Evolutionary conservation across 1,140 invertebrate species (phyloP), one percentile per base, ranked within the genome.

Genomic region (Drosophila insularis): DNA sequence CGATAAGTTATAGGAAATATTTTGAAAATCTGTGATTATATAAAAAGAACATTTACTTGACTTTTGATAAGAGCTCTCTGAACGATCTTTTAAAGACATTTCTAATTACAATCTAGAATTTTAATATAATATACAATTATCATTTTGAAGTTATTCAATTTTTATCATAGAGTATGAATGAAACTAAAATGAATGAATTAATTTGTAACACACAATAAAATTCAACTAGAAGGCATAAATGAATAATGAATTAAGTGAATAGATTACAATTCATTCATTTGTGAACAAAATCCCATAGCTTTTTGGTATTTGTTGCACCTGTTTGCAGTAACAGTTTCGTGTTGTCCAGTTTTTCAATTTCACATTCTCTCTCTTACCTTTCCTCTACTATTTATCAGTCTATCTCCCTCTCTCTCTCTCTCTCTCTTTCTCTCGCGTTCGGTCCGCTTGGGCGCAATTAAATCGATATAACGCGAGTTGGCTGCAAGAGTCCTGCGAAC

Each of bases 391-490:
- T n/a, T n/a, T n/a, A n/a, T n/a, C n/a, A n/a, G n/a, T 4, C 46
- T n/a, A 23, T 1, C 53, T 35, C 14, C 1, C n/a, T 5, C 35
- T n/a, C 35, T 27, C 10, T 67, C 21, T 46, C 7, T 14, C 14
- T 5, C 14, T 8, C 14, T 1, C 40, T 17, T 5, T 5, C 14
- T 8, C 14, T 1, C 40, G 7, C 14, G 7, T 17, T 46, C 14
- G 4, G 27, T 27, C 3, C 55, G 23, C 31, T 37, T 55, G 58
- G 32, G 63, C 60, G 39, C 71, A 78, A 67, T 77, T 77, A 77
- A 77, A 78, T 78, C 75, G 75, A 78, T 77, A 78, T 71, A 63
- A 63, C 67, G 74, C 74, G 67, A 77, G 55, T 35, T 31, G 8
- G 31, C 31, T 37, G 19, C 50, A 21, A 54, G 32, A 54, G 32